Percentiles rank a stretch among this genome's conserved stretches.
Evolutionary conservation across 2,113 vertebrate species (phyloP).

Genomic region (Neomonachus schauinslandi): DNA sequence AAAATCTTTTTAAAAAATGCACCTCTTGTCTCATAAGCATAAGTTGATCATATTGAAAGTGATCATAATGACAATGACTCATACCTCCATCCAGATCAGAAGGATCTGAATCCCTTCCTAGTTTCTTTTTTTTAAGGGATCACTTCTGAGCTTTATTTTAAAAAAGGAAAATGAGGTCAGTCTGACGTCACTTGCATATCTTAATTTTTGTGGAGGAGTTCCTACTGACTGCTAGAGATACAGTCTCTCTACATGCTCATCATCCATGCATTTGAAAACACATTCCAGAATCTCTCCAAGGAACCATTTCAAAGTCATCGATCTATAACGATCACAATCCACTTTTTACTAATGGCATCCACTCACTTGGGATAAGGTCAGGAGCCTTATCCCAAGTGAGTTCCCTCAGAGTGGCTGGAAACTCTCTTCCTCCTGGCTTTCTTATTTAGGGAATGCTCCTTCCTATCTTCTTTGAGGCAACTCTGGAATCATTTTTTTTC

Average conservation of each 20-base stretch:
- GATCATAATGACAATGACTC: neutral
- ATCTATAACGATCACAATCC: neutral
- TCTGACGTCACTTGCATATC: neutral
- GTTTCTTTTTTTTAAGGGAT: neutral
- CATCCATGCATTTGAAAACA: neutral
- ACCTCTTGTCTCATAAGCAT: neutral
- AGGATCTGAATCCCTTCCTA: neutral
- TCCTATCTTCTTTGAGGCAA: neutral
- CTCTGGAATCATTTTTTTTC: neutral
- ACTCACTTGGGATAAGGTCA: too few relatives aligned
- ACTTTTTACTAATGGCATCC: neutral
- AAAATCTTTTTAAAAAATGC: too few relatives aligned
- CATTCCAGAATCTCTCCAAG: neutral
- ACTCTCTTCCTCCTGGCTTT: neutral
- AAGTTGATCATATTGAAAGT: neutral
- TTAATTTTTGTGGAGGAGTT: neutral
- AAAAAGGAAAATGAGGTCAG: neutral
- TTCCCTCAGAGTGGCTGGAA: neutral
- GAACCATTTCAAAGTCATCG: neutral
- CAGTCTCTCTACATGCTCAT: too few relatives aligned
- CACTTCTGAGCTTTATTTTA: neutral
- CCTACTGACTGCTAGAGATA: neutral
- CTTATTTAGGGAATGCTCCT: neutral
- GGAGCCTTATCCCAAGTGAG: neutral
- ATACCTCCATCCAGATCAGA: neutral